phyloP scores from a whole-genome alignment of 2,888 invertebrate species.

The Apantesis nais region DNA sequence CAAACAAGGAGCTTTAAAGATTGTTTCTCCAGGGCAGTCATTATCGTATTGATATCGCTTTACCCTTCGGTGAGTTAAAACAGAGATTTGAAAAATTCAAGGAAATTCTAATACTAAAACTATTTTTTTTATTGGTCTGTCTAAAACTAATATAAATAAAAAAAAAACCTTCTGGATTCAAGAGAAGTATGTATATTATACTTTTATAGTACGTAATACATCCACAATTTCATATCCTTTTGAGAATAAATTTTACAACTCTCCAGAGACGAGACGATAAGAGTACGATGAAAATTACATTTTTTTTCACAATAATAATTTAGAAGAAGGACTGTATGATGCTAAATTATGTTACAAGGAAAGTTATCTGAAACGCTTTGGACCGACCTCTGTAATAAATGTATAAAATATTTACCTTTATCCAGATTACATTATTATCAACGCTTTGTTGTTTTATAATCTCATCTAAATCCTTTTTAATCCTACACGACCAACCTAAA shows the following conservation, averaged over 20 bases:
- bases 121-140: too few relatives aligned
- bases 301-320: constrained; percentile 21
- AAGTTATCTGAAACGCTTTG: constrained; percentile 37
- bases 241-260: constrained; percentile 18
- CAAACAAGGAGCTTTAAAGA: too few relatives aligned
- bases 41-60: too few relatives aligned
- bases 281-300: constrained; percentile 30
- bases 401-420: constrained; percentile 47
- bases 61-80: too few relatives aligned
- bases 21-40: too few relatives aligned
- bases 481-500: constrained; percentile 49
- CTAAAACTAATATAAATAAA: too few relatives aligned
- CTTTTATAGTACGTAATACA: neutral
- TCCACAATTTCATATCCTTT: neutral
- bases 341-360: constrained; percentile 32
- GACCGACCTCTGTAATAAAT: constrained; percentile 26
- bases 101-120: too few relatives aligned
- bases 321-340: constrained; percentile 19
- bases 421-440: constrained; percentile 54
- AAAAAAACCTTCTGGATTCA: too few relatives aligned
- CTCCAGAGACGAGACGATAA: constrained; percentile 19
- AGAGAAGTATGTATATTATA: neutral
- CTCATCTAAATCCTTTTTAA: constrained; percentile 57
- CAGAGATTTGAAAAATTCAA: too few relatives aligned
- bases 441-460: constrained; percentile 50